Conservation (phyloP, 2,888 invertebrate genomes). For the Tenodera sinensis region DNA sequence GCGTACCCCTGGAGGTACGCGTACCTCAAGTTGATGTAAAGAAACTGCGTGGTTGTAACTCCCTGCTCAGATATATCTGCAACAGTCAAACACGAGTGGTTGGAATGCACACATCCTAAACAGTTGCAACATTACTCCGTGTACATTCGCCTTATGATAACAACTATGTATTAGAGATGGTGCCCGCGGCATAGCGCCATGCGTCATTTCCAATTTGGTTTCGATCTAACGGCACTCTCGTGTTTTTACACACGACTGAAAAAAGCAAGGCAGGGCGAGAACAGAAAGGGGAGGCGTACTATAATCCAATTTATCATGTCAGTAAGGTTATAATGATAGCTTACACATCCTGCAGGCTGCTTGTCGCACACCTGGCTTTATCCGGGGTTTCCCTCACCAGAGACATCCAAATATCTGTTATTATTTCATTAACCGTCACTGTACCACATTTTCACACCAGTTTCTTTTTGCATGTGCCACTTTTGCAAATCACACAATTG, state of each 20-base stretch:
- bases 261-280: not conserved
- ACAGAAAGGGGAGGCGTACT: not conserved
- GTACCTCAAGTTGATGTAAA: no score
- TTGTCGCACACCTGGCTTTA: not conserved
- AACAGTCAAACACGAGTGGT: no score
- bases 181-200: not conserved
- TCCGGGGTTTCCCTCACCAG: not conserved
- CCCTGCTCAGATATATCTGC: no score
- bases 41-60: no score
- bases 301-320: slow-evolving; percentile 15
- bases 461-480: no score
- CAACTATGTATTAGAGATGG: not conserved
- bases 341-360: slow-evolving; percentile 5
- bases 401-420: not conserved
- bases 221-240: not conserved
- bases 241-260: not conserved
- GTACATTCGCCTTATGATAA: no score
- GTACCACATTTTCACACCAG: not conserved
- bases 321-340: slow-evolving; percentile 11
- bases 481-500: not conserved
- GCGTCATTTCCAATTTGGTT: not conserved
- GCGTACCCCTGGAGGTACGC: no score
- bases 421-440: not conserved
- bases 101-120: no score
- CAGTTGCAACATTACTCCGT: no score